Evolutionary conservation across 1,140 invertebrate species (phyloP), one percentile per base, ranked within the genome.

Genomic region (Philotrypesis tridentata): DNA sequence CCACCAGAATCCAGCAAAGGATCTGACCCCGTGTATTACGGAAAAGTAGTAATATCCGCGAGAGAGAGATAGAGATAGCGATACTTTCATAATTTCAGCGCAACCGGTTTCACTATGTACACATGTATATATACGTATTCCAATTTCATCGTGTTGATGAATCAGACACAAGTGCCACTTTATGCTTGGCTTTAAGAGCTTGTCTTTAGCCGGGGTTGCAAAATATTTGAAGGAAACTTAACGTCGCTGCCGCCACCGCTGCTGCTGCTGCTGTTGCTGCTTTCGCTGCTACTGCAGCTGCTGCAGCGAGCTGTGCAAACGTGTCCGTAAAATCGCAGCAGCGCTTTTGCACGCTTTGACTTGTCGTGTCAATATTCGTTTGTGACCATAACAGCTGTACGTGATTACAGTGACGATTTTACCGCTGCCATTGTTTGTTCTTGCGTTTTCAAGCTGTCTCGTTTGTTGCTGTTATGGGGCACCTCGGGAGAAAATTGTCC

Each of bases 11-110:
- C 27, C 25, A 23, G 17, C 4, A 68, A 72, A 68, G n/a, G 27
- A 73, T 73, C 33, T 43, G n/a, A 73, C 33, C 79, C 60, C 68
- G 33, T 0, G 40, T 21, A 55, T 75, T 55, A 68, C 40, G 60
- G 72, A n/a, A 74, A 74, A 74, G 8, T 25, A 25, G 60, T 63
- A 73, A 40, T 80, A 67, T 65, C 11, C n/a, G 2, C 0, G 61
- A 7, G 21, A 37, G 48, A 29, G 48, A 43, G n/a, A n/a, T n/a
- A n/a, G n/a, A n/a, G n/a, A n/a, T n/a, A n/a, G n/a, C n/a, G 67
- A 31, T 33, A 72, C 63, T 81, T 81, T 81, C 72, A 75, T 75
- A 80, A 80, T 63, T 63, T 65, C 55, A 25, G 61, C 79, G 79
- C 61, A 80, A 80, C 37, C 61, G 71, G 29, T 75, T 80, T 65